Base-by-base conservation (phyloP, 1,140 invertebrate genomes). In the Stegodyphus dumicola region DNA sequence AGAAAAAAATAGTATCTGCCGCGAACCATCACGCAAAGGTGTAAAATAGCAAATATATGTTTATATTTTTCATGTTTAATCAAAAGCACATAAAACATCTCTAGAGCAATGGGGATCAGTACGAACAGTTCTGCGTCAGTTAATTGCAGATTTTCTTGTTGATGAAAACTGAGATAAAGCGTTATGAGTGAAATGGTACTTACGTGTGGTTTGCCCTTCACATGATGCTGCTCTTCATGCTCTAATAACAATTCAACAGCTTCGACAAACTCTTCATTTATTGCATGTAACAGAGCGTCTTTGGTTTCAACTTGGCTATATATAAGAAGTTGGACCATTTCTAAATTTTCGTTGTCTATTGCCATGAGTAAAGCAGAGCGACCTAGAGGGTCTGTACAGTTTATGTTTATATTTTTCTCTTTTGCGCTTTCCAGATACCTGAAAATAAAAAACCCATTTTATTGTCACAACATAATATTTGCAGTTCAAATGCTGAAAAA, bases 301-400 rank as follows among this genome's bases (percentile, higher is more conserved):
- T 96, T 95, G 0, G 96, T 98, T 90, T 97, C 94, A 56, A 96
- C 94, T 88, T 89, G 94, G 90, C 95, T 93, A 90, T 96, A 94
- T 83, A 99, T 95, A 86, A 99, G 92, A 79, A 99, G 92, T 89
- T 99, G 97, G 10, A 99, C 96, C 97, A 99, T 99, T 91, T 99
- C 98, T 86, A 99, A 93, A 91, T 99, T 99, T 92, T 99, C 98
- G 92, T 99, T 99, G 92, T 99, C 98, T 87, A 99, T 99, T 85
- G 98, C 97, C 95, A 98, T 98, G 71, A 98, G 93, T 9, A 98
- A 93, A 0, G 96, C 97, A 73, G 95, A 95, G 88, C 96, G 92
- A 60, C 96, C 98, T 88, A 99, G 92, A 1, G 97, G 97, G 92
- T 99, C 98, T 69, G 98, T 96, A 91, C 98, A 99, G 92, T 99